Conservation (phyloP, 2,113 vertebrate genomes). For the Prionailurus bengalensis region DNA sequence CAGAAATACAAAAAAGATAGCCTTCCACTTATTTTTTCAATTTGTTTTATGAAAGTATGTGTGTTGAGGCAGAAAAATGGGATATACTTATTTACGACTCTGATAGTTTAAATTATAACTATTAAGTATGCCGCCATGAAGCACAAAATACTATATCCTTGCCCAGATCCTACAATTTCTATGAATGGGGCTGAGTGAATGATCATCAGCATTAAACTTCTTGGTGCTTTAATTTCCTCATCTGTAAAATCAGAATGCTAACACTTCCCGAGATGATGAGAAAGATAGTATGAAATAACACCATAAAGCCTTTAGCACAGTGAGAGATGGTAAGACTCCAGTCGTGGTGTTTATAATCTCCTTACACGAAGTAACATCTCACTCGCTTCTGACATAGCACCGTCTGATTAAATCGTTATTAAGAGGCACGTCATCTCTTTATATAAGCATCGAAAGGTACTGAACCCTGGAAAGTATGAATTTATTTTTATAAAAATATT, state of each 20-base stretch:
- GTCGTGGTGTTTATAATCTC: not conserved
- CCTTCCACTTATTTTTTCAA: not conserved
- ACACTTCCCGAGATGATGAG: not conserved
- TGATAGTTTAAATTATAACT: not conserved
- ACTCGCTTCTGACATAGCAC: not conserved
- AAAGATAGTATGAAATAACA: not conserved
- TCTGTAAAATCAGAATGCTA: not conserved
- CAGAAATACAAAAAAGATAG: not conserved
- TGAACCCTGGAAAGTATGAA: not conserved
- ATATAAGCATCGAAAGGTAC: not conserved
- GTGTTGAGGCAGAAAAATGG: not conserved
- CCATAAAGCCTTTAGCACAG: not conserved
- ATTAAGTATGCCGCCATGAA: not conserved
- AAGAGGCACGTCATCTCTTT: not conserved
- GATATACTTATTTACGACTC: not conserved
- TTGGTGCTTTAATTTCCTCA: not conserved
- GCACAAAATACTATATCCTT: not conserved
- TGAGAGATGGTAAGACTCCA: not conserved
- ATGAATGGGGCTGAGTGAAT: not conserved
- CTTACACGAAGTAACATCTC: not conserved
- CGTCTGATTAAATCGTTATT: not conserved
- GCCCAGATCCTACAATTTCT: not conserved
- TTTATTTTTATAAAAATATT: not conserved
- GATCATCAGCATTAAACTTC: slow-evolving; percentile 9
- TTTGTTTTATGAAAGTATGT: not conserved